Evolutionary conservation across 1,140 invertebrate species (phyloP).

Genomic region (Oryzaephilus surinamensis): DNA sequence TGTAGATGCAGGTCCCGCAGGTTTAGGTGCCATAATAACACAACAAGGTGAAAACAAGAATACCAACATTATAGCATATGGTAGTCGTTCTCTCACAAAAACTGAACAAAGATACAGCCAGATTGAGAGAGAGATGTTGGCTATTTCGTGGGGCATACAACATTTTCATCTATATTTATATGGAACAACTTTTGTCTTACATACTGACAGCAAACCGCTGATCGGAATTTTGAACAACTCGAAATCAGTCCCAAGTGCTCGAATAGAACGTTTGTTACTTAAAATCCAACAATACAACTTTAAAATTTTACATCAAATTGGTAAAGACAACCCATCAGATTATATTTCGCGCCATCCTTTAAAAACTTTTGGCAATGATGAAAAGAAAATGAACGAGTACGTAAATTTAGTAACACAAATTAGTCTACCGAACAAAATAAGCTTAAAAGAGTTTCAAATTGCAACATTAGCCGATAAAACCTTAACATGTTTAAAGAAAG

Average conservation of each 20-base stretch:
- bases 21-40: conserved; percentile 3
- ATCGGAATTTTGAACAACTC: background rate
- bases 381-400: background rate
- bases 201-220: conserved; percentile 31
- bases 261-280: conserved; percentile 1
- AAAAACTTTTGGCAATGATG: background rate
- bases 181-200: conserved; percentile 36
- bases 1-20: conserved; percentile 7
- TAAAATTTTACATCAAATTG: background rate
- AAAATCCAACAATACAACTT: conserved; percentile 6
- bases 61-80: conserved; percentile 15
- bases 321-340: background rate
- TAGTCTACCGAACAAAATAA: conserved; percentile 1
- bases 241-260: background rate
- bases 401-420: background rate
- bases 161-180: conserved; percentile 43
- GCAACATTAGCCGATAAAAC: conserved; percentile 2
- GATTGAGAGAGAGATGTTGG: conserved; percentile 42
- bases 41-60: conserved; percentile 1
- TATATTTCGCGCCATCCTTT: background rate
- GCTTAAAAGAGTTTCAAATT: conserved; percentile 2
- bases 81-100: conserved; percentile 36
- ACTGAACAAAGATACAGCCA: conserved; percentile 42
- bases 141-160: conserved; percentile 37
- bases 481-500: background rate